A percentile compares a stretch with the other conserved stretches of the same genome.
Evolutionary conservation across 2,888 invertebrate species (phyloP).

Genomic region (Euproctis similis): DNA sequence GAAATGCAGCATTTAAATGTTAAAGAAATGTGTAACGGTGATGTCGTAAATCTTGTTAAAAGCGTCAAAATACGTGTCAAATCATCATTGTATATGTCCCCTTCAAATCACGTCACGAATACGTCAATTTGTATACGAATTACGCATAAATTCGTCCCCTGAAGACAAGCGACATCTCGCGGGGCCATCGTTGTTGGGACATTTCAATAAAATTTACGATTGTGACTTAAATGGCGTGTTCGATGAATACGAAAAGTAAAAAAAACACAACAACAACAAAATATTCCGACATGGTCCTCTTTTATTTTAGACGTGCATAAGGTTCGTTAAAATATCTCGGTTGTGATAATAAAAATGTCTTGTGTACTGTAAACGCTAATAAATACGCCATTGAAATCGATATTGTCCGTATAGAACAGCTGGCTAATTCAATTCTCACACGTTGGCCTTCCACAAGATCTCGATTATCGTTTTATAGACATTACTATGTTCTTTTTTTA

Average conservation of each 20-base stretch:
- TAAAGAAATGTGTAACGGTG: slow-evolving; percentile 35
- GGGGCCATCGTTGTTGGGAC: slow-evolving; percentile 71
- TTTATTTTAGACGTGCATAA: slow-evolving; percentile 63
- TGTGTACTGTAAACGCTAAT: slow-evolving; percentile 44
- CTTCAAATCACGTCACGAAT: slow-evolving; percentile 59
- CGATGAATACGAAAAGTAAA: too few species aligned
- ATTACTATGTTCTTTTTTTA: too few species aligned
- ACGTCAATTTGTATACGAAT: slow-evolving; percentile 75
- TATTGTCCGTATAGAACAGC: slow-evolving; percentile 35
- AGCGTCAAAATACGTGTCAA: slow-evolving; percentile 61
- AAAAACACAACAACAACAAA: too few species aligned
- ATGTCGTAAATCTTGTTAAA: slow-evolving; percentile 43
- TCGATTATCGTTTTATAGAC: slow-evolving; percentile 19
- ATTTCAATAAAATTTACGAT: slow-evolving; percentile 77
- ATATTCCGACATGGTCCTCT: slow-evolving; percentile 59
- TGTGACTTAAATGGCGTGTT: slow-evolving; percentile 72
- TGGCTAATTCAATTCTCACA: slow-evolving; percentile 29
- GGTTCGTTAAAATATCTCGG: slow-evolving; percentile 72
- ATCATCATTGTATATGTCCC: slow-evolving; percentile 53
- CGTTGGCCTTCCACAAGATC: slow-evolving; percentile 23
- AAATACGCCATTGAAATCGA: slow-evolving; percentile 54
- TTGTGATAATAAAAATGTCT: slow-evolving; percentile 65
- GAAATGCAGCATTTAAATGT: slow-evolving; percentile 31
- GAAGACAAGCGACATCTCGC: slow-evolving; percentile 71
- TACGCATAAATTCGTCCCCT: slow-evolving; percentile 74